A percentile compares a stretch with the other conserved stretches of the same genome.
Evolutionary conservation across 2,888 invertebrate genomes (phyloP).

Genomic region (Dusona sp.): DNA sequence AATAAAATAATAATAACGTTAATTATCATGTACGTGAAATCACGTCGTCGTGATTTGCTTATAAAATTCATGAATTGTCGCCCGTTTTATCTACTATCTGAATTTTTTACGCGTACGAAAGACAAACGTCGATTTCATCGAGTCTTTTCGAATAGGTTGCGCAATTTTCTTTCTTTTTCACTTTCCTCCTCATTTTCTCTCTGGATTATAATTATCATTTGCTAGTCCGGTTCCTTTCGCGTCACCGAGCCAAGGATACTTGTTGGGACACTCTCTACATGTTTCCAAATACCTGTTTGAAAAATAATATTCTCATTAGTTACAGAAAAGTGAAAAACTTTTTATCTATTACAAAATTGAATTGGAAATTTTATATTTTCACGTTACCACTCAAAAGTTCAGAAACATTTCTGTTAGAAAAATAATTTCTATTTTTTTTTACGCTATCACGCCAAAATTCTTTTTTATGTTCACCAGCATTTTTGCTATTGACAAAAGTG

Average conservation of each 20-base stretch:
- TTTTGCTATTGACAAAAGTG: too few relatives aligned
- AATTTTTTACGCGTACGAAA: constrained; percentile 18
- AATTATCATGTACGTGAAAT: constrained; percentile 23
- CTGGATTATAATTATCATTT: constrained; percentile 92
- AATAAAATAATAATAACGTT: constrained; percentile 45
- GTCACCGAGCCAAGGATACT: constrained; percentile 95
- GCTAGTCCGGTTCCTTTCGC: constrained; percentile 93
- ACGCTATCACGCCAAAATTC: too few relatives aligned
- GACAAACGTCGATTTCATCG: background rate
- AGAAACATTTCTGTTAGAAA: too few relatives aligned
- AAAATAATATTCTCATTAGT: constrained; percentile 38
- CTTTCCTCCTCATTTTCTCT: constrained; percentile 80
- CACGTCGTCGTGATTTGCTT: constrained; percentile 14
- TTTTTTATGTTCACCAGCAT: too few relatives aligned
- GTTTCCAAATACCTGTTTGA: constrained; percentile 92
- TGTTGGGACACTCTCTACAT: constrained; percentile 93
- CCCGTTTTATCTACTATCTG: constrained; percentile 14
- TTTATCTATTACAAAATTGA: too few relatives aligned
- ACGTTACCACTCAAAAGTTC: background rate
- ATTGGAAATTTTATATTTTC: background rate
- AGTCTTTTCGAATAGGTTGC: background rate
- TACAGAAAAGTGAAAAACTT: background rate
- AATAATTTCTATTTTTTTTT: too few relatives aligned
- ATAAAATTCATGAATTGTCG: constrained; percentile 49
- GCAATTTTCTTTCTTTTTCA: background rate